Conservation (phyloP, 1,140 invertebrate species). For the Zaprionus davidi region DNA sequence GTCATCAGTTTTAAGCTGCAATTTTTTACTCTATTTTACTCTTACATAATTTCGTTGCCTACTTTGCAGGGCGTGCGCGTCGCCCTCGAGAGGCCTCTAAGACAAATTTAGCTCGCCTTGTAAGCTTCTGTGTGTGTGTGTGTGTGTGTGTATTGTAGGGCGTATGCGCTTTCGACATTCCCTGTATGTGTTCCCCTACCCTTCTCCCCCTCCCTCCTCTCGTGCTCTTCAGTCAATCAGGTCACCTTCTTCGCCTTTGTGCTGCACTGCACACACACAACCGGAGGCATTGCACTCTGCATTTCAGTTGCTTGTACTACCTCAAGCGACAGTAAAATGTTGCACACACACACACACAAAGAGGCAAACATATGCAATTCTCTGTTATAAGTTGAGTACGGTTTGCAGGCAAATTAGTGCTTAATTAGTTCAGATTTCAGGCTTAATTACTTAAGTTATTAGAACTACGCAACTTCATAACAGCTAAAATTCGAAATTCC, state of each 20-base stretch:
- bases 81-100: slow-evolving; percentile 5
- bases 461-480: not conserved
- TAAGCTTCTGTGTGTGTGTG: not conserved
- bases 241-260: slow-evolving; percentile 39
- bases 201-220: not conserved
- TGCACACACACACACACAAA: slow-evolving; percentile 2
- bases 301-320: not conserved
- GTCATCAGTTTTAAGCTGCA: slow-evolving; percentile 41
- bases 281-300: slow-evolving; percentile 6
- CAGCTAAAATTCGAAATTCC: not conserved
- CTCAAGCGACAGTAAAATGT: slow-evolving; percentile 16
- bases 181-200: not conserved
- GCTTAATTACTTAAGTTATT: slow-evolving; percentile 14
- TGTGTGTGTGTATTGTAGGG: slow-evolving; percentile 5
- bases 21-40: slow-evolving; percentile 13
- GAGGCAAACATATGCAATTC: not conserved
- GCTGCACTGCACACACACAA: slow-evolving; percentile 9
- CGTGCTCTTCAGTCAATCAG: slow-evolving; percentile 33
- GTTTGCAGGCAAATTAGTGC: slow-evolving; percentile 6
- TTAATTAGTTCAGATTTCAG: slow-evolving; percentile 1
- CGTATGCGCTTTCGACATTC: not conserved
- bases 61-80: slow-evolving; percentile 24
- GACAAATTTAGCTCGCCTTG: slow-evolving; percentile 17
- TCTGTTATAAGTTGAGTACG: not conserved
- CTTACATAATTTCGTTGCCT: slow-evolving; percentile 40